Percentiles rank a stretch among this genome's conserved stretches.
Evolutionary conservation across 2,113 vertebrate genomes (phyloP).

Genomic region (Pygoscelis antarcticus): DNA sequence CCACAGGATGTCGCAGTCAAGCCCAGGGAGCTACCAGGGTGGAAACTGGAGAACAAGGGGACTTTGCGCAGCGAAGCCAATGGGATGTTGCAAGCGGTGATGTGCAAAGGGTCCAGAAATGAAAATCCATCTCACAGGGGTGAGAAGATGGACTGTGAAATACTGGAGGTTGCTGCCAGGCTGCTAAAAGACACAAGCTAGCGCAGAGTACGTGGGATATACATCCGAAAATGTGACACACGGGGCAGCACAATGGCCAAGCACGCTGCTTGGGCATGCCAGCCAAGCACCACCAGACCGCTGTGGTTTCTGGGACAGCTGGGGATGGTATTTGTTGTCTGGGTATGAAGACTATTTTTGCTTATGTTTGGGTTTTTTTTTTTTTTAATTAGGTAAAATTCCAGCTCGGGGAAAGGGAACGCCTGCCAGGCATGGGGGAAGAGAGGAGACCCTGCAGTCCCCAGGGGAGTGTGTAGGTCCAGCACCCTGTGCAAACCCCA

Average conservation of each 20-base stretch:
- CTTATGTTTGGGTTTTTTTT: background rate
- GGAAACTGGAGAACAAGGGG: background rate
- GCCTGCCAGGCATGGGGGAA: rapidly evolving
- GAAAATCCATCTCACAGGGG: background rate
- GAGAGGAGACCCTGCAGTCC: background rate
- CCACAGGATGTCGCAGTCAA: background rate
- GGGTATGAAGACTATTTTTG: background rate
- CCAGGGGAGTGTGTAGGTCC: background rate
- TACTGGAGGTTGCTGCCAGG: background rate
- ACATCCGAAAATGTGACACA: background rate
- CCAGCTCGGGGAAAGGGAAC: background rate
- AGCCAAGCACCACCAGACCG: rapidly evolving
- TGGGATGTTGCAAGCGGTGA: rapidly evolving
- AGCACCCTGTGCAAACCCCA: background rate
- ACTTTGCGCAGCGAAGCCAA: background rate
- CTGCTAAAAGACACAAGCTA: background rate
- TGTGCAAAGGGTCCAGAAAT: background rate
- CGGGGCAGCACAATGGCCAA: rapidly evolving
- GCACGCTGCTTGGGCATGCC: background rate
- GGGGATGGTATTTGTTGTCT: background rate
- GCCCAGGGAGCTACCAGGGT: background rate
- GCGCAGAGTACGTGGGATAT: rapidly evolving
- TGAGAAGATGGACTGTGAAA: background rate
- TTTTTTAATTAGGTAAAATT: background rate
- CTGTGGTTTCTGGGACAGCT: background rate